These are phyloP conservation scores for Monopis laevigella DNA, from an alignment of 2,888 invertebrate species.

Conservation along the genomic window DNA sequence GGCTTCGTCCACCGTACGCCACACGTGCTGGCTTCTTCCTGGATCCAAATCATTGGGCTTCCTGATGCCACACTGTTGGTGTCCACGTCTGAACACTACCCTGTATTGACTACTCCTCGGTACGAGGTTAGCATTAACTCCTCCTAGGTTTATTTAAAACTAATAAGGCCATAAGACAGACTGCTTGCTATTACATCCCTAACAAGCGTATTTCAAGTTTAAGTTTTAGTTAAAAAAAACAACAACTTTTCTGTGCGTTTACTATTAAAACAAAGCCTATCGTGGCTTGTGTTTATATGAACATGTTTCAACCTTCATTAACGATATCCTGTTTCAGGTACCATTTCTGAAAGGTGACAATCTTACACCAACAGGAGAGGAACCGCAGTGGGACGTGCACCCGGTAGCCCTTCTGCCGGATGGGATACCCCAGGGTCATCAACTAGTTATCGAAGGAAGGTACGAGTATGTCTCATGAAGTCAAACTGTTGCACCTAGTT, in stretches of 20 bases:
- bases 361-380: slow-evolving; percentile 32
- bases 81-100: slow-evolving; percentile 61
- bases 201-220: no score
- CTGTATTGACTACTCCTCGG: slow-evolving; percentile 31
- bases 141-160: neutral
- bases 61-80: slow-evolving; percentile 73
- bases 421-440: slow-evolving; percentile 58
- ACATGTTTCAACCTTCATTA: neutral
- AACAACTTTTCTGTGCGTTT: no score
- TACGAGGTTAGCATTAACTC: neutral
- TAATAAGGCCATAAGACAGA: no score
- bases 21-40: slow-evolving; percentile 35
- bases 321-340: slow-evolving; percentile 29
- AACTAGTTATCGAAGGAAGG: slow-evolving; percentile 53
- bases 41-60: slow-evolving; percentile 68
- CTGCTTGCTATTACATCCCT: no score
- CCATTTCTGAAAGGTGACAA: slow-evolving; percentile 31
- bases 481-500: no score
- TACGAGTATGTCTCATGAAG: slow-evolving; percentile 23
- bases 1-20: slow-evolving; percentile 70
- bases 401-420: slow-evolving; percentile 51
- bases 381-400: slow-evolving; percentile 44
- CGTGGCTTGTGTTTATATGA: no score
- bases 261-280: no score
- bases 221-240: no score